Percentiles rank a stretch among this genome's conserved stretches.
These are phyloP conservation scores for Parasteatoda tepidariorum DNA, from an alignment of 1,140 invertebrate genomes.

Conservation along the genomic window DNA sequence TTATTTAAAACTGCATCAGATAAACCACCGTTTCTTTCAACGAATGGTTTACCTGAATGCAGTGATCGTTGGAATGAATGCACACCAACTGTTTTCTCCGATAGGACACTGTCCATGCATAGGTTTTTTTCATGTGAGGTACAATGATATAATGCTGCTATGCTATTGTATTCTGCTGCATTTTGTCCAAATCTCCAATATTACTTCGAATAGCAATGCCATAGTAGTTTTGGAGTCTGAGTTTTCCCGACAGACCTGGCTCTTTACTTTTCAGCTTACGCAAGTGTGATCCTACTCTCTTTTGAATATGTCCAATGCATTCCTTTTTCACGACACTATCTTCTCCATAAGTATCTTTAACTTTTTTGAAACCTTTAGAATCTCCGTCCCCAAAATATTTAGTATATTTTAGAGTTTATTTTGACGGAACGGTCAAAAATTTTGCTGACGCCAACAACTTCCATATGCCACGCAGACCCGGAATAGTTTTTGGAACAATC, in stretches of 20 bases:
- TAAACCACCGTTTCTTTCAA: background rate
- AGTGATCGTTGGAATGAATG: conserved; percentile 13
- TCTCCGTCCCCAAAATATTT: conserved; percentile 1
- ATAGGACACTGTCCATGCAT: too few relatives aligned
- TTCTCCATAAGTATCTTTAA: background rate
- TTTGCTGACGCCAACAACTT: background rate
- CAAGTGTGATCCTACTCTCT: background rate
- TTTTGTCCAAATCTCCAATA: too few relatives aligned
- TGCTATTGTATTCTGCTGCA: too few relatives aligned
- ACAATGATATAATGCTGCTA: too few relatives aligned
- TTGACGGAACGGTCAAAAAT: background rate
- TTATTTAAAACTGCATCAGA: background rate
- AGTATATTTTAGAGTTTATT: background rate
- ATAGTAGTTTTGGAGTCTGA: too few relatives aligned
- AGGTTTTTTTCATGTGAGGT: too few relatives aligned
- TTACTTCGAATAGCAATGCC: too few relatives aligned
- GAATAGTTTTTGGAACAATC: background rate
- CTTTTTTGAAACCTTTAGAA: background rate
- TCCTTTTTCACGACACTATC: background rate
- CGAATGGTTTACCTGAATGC: background rate
- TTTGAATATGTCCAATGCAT: conserved; percentile 19
- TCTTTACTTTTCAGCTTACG: background rate
- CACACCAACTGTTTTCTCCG: too few relatives aligned
- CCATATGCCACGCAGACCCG: background rate
- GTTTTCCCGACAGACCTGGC: background rate